Percentiles rank a stretch among this genome's conserved stretches.
Conservation (phyloP, 2,888 invertebrate genomes). For the Magallana nippona region DNA sequence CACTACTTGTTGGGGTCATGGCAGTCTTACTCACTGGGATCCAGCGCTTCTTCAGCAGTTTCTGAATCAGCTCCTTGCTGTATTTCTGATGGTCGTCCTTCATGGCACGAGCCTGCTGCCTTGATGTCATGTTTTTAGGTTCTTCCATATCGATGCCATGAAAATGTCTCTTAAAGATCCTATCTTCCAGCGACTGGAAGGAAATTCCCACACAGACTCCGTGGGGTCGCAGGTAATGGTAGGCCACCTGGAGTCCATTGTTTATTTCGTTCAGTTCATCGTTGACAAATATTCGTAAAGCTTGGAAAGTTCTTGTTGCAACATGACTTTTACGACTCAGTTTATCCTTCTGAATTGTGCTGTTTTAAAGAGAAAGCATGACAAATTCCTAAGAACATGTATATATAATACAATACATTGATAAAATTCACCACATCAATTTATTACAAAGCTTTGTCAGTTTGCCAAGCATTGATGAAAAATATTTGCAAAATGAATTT, state of each 20-base stretch:
- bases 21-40: conserved; percentile 90
- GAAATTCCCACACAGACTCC: conserved; percentile 91
- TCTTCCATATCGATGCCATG: conserved; percentile 75
- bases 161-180: conserved; percentile 93
- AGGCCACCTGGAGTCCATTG: conserved; percentile 90
- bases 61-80: conserved; percentile 15
- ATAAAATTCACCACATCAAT: neutral
- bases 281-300: conserved; percentile 95
- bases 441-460: too few relatives aligned
- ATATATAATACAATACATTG: neutral
- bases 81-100: conserved; percentile 40
- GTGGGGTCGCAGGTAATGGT: conserved; percentile 86
- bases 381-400: neutral
- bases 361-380: conserved; percentile 44
- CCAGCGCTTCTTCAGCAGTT: conserved; percentile 85
- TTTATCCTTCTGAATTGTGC: conserved; percentile 85
- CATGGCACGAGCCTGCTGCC: conserved; percentile 49
- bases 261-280: conserved; percentile 97
- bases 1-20: conserved; percentile 86
- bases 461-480: too few relatives aligned
- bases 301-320: conserved; percentile 96
- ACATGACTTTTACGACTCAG: conserved; percentile 88
- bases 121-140: conserved; percentile 58
- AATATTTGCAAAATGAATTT: too few relatives aligned
- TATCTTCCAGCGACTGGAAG: conserved; percentile 96